These are phyloP conservation scores for Mesoligia furuncula DNA, from an alignment of 2,888 invertebrate species.

Conservation along the genomic window DNA sequence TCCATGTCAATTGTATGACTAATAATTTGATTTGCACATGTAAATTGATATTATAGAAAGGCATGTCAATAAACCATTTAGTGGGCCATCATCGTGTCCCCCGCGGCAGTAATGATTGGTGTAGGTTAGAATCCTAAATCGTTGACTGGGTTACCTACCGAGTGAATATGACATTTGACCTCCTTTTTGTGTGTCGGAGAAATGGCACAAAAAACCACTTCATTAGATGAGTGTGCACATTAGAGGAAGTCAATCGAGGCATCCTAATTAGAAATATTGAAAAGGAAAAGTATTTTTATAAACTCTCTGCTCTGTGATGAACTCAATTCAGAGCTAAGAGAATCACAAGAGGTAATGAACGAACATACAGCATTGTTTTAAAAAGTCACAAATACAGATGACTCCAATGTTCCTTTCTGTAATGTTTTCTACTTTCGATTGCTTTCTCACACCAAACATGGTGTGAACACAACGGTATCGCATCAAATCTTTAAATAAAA, in stretches of 20 bases:
- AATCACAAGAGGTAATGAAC: neutral
- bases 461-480: conserved; percentile 46
- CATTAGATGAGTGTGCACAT: conserved; percentile 8
- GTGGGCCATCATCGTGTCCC: conserved; percentile 37
- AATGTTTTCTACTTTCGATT: conserved; percentile 61
- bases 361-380: conserved; percentile 1
- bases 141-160: conserved; percentile 51
- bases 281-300: neutral
- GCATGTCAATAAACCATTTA: conserved; percentile 53
- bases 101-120: conserved; percentile 39
- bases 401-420: conserved; percentile 34
- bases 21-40: conserved; percentile 63
- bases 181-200: conserved; percentile 31
- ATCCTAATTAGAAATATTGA: neutral
- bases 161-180: conserved; percentile 54
- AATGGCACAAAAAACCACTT: conserved; percentile 39
- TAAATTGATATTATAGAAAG: conserved; percentile 62
- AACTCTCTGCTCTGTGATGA: neutral
- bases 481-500: conserved; percentile 51
- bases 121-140: conserved; percentile 33
- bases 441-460: conserved; percentile 59
- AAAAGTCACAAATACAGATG: conserved; percentile 20
- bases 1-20: conserved; percentile 65
- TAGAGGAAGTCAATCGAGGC: conserved; percentile 12
- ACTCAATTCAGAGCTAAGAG: conserved; percentile 12